A percentile compares a stretch with the other conserved stretches of the same genome.
These are phyloP conservation scores for Felis chaus DNA, from an alignment of 2,113 vertebrate species.

Conservation along the genomic window DNA sequence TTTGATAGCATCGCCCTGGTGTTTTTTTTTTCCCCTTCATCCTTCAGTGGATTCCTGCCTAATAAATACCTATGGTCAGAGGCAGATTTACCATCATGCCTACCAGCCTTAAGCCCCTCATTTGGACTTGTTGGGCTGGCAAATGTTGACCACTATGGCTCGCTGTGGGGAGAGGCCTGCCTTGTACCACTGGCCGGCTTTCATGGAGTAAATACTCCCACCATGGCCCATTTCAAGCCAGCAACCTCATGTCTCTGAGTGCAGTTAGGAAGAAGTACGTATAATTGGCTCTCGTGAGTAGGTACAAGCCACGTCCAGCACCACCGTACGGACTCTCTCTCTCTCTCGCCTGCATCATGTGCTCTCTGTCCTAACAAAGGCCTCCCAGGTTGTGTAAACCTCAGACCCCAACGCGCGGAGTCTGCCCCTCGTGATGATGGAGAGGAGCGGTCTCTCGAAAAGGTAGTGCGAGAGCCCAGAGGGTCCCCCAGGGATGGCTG, in stretches of 20 bases:
- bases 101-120: neutral
- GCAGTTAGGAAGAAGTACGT: neutral
- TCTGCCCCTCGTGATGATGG: neutral
- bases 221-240: neutral
- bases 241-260: neutral
- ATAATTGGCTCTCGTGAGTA: accelerated
- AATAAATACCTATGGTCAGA: neutral
- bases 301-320: accelerated
- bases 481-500: neutral
- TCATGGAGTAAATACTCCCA: neutral
- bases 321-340: neutral
- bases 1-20: neutral
- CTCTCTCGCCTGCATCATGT: neutral
- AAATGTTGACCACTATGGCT: too few species aligned
- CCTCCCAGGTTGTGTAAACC: too few species aligned
- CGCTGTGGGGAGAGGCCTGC: accelerated
- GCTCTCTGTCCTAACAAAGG: neutral
- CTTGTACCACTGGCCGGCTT: neutral
- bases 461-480: accelerated
- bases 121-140: accelerated
- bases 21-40: neutral
- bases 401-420: neutral
- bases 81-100: neutral
- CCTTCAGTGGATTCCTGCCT: neutral
- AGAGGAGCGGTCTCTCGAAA: neutral